Conservation (phyloP, 2,797 vertebrate species). For the Lophius americanus region DNA sequence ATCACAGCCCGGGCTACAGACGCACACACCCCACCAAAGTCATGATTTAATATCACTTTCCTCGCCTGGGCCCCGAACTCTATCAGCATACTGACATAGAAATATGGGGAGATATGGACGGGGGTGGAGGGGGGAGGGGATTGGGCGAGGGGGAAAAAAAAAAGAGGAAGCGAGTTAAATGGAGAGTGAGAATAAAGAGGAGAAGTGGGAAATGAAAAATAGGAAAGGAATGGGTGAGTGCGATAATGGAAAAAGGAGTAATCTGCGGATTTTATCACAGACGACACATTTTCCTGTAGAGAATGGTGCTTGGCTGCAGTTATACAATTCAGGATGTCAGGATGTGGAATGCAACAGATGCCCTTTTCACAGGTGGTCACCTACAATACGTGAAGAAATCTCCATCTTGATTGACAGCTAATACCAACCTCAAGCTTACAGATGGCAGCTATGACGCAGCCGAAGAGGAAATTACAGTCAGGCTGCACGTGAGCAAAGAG, state of each 20-base stretch:
- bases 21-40: conserved; percentile 49
- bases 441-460: conserved; percentile 31
- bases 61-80: conserved; percentile 70
- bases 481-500: conserved; percentile 19
- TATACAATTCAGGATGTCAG: conserved; percentile 43
- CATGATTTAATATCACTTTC: conserved; percentile 72
- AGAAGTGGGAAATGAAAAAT: conserved; percentile 60
- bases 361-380: conserved; percentile 21
- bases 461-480: conserved; percentile 16
- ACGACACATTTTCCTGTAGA: conserved; percentile 59
- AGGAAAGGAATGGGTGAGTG: conserved; percentile 57
- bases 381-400: conserved; percentile 14
- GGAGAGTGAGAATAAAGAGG: conserved; percentile 55
- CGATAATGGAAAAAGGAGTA: conserved; percentile 63
- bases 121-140: neutral
- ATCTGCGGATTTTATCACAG: conserved; percentile 66
- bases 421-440: conserved; percentile 11
- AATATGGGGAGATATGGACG: conserved; percentile 51
- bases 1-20: conserved; percentile 61
- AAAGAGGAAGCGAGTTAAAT: conserved; percentile 30
- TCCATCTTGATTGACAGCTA: conserved; percentile 26
- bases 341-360: conserved; percentile 17
- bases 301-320: conserved; percentile 42
- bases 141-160: neutral
- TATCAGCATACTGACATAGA: conserved; percentile 67